A percentile compares a stretch with the other conserved stretches of the same genome.
phyloP scores from a whole-genome alignment of 2,113 vertebrate species.

The Psilopogon haemacephalus region DNA sequence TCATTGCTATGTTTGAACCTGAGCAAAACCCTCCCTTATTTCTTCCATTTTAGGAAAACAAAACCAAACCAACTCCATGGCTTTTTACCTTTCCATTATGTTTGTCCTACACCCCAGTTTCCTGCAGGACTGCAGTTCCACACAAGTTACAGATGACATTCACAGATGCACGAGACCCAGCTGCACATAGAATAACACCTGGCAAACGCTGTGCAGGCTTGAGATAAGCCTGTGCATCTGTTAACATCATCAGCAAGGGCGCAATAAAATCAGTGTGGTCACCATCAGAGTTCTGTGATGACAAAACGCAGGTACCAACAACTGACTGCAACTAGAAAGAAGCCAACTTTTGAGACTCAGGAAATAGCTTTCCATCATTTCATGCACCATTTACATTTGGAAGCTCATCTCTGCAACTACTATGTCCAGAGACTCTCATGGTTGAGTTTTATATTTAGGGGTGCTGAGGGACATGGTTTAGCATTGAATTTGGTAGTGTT shows the following conservation, averaged over 20 bases:
- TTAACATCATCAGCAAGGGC: neutral
- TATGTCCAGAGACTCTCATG: fast-evolving
- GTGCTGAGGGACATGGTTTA: too few species aligned
- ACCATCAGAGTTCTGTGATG: neutral
- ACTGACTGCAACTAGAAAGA: neutral
- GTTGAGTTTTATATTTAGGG: neutral
- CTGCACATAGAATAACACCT: neutral
- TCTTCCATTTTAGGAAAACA: neutral
- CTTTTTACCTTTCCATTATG: neutral
- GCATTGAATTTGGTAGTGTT: too few species aligned
- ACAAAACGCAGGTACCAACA: neutral
- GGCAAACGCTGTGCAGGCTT: neutral
- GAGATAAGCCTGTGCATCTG: neutral
- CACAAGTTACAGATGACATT: neutral
- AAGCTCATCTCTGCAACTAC: neutral
- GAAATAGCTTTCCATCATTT: neutral
- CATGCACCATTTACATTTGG: neutral
- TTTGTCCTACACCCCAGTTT: neutral
- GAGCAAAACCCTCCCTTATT: neutral
- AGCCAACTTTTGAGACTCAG: neutral
- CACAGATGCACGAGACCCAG: neutral
- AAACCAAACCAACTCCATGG: neutral
- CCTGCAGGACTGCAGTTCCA: neutral
- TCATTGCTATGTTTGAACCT: fast-evolving
- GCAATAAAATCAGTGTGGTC: neutral